These are phyloP conservation scores for Mesochorus sp. DNA, from an alignment of 2,888 invertebrate genomes.

Conservation along the genomic window DNA sequence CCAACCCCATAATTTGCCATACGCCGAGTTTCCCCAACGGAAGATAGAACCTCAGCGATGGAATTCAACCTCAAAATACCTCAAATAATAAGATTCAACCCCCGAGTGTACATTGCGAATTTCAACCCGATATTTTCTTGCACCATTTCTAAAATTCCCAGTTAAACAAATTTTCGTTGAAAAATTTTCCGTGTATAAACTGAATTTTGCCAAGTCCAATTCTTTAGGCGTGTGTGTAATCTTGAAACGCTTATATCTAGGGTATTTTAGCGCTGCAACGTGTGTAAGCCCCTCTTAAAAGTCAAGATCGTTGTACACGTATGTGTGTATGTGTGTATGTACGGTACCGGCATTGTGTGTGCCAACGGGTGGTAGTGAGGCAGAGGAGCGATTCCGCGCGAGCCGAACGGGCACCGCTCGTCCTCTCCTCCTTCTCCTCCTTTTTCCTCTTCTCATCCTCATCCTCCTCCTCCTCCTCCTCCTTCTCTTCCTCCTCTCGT, in stretches of 20 bases:
- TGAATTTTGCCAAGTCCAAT: too few relatives aligned
- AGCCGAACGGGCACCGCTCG: conserved; percentile 46
- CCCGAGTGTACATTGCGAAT: too few relatives aligned
- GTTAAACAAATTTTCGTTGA: too few relatives aligned
- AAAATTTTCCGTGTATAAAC: too few relatives aligned
- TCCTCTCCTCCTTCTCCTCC: conserved; percentile 59
- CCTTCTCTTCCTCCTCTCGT: conserved; percentile 47
- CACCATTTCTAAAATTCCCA: too few relatives aligned
- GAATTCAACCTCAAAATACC: too few relatives aligned
- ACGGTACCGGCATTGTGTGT: conserved; percentile 9
- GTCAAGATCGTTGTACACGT: neutral
- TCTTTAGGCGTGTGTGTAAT: too few relatives aligned
- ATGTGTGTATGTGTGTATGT: neutral
- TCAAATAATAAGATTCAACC: too few relatives aligned
- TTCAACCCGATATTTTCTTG: too few relatives aligned
- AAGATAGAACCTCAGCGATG: too few relatives aligned
- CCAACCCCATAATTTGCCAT: too few relatives aligned
- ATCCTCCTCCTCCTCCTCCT: conserved; percentile 52
- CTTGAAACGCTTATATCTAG: neutral
- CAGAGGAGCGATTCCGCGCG: conserved; percentile 41
- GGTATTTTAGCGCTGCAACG: conserved; percentile 5
- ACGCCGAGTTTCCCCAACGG: too few relatives aligned
- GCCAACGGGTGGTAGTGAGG: conserved; percentile 27
- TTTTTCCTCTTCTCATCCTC: conserved; percentile 58
- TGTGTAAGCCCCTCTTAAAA: conserved; percentile 25